Evolutionary conservation across 1,140 invertebrate genomes (phyloP).

Genomic region (Drosophila insularis): DNA sequence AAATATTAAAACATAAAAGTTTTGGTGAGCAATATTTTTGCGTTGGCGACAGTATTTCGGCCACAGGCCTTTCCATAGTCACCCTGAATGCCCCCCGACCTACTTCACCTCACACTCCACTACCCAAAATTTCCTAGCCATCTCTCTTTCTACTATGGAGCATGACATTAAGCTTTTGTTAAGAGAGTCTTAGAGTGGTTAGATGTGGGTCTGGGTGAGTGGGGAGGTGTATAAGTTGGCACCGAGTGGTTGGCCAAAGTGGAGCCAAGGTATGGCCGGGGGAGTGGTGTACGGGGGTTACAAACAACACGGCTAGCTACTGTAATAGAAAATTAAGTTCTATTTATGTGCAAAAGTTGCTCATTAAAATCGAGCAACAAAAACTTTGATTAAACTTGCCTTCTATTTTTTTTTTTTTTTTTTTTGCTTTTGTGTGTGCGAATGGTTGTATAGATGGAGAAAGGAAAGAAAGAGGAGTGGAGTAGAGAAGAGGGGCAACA

Average conservation of each 20-base stretch:
- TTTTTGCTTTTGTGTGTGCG: background rate
- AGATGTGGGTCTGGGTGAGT: no score
- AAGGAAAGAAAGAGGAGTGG: no score
- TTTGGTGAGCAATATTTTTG: slow-evolving; percentile 61
- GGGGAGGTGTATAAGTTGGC: background rate
- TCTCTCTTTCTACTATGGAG: slow-evolving; percentile 3
- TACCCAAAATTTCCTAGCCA: background rate
- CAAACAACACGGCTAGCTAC: slow-evolving; percentile 24
- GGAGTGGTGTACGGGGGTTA: background rate
- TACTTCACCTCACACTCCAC: background rate
- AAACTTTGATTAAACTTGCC: slow-evolving; percentile 61
- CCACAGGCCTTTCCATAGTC: slow-evolving; percentile 9
- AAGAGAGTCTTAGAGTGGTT: background rate
- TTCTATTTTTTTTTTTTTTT: slow-evolving; percentile 18
- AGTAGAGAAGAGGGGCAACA: slow-evolving; percentile 34
- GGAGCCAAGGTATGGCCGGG: background rate
- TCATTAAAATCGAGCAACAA: slow-evolving; percentile 57
- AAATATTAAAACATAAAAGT: slow-evolving; percentile 79
- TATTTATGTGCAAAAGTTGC: slow-evolving; percentile 50
- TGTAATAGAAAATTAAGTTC: slow-evolving; percentile 66
- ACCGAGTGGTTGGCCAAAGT: no score
- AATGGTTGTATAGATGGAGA: no score
- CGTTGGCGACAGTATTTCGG: slow-evolving; percentile 41
- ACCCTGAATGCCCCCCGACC: background rate
- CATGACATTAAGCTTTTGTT: slow-evolving; percentile 52